Evolutionary conservation across 2,888 invertebrate species (phyloP).

Genomic region (Portevinia maculata): DNA sequence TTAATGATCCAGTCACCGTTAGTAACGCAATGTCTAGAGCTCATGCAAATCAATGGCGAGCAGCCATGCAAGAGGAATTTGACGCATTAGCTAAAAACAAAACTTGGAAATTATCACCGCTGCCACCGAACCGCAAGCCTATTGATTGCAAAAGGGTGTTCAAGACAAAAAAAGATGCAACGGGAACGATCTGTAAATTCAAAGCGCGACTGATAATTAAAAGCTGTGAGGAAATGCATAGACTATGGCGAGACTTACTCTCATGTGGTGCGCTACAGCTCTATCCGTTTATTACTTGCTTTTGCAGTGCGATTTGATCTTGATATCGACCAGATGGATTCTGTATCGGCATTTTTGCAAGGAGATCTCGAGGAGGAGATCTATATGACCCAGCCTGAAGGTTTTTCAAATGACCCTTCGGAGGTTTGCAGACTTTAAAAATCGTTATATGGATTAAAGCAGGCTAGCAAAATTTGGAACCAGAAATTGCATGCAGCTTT

Average conservation of each 20-base stretch:
- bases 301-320: conserved; percentile 30
- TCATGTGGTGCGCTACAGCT: conserved; percentile 13
- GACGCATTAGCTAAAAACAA: conserved; percentile 14
- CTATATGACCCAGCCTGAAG: conserved; percentile 12
- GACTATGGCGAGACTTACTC: conserved; percentile 29
- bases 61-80: conserved; percentile 42
- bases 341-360: conserved; percentile 28
- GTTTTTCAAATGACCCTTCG: not conserved
- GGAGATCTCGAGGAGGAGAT: conserved; percentile 19
- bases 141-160: not conserved
- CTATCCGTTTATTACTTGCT: conserved; percentile 21
- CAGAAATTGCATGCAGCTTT: conserved; percentile 24
- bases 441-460: conserved; percentile 54
- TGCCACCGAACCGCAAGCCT: not conserved
- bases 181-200: not conserved
- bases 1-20: conserved; percentile 46
- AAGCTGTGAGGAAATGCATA: not conserved
- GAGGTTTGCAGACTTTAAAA: conserved; percentile 21
- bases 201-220: not conserved
- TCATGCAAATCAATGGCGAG: conserved; percentile 28
- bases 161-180: conserved; percentile 1
- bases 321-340: conserved; percentile 36
- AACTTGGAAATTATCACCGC: not conserved
- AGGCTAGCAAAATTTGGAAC: conserved; percentile 53
- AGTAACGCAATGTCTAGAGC: conserved; percentile 21